Conservation (phyloP, 2,888 invertebrate species). For the Barypeithes pellucidus region DNA sequence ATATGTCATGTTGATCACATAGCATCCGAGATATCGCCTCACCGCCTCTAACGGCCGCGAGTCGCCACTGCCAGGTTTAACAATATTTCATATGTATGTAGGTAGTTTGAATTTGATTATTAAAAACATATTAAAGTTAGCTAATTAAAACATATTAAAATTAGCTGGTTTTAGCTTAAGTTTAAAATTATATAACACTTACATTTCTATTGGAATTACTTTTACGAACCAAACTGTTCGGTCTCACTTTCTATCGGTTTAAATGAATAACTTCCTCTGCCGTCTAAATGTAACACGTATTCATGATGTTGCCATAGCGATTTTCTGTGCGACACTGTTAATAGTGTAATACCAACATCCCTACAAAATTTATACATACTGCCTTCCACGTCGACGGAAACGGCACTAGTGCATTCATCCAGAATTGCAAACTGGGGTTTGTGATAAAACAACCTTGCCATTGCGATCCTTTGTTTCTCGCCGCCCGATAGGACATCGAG, state of each 20-base stretch:
- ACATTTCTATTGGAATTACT: neutral
- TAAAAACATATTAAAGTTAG: neutral
- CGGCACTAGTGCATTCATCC: constrained; percentile 99
- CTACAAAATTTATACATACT: constrained; percentile 96
- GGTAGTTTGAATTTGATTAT: neutral
- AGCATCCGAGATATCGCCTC: too few species aligned
- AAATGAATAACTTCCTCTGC: constrained; percentile 92
- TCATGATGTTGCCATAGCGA: constrained; percentile 99
- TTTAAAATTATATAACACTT: neutral
- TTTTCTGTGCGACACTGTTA: constrained; percentile 98
- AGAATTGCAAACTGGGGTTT: constrained; percentile 98
- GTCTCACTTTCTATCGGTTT: constrained; percentile 89
- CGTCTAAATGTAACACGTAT: constrained; percentile 96
- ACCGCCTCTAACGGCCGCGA: too few species aligned
- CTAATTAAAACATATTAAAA: neutral
- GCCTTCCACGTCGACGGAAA: constrained; percentile 98
- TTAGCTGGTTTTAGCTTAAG: too few species aligned
- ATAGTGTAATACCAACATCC: constrained; percentile 90
- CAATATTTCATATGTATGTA: neutral
- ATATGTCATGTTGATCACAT: too few species aligned
- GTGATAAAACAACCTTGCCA: constrained; percentile 98
- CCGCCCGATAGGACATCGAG: constrained; percentile 98
- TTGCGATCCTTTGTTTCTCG: constrained; percentile 98
- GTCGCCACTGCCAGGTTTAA: too few species aligned
- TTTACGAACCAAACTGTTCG: constrained; percentile 90